Evolutionary conservation across 53 echinoderm and acorn worm genomes (phyloP), one percentile per base, ranked within the genome.

Genomic region (Hippasteria phrygiana): DNA sequence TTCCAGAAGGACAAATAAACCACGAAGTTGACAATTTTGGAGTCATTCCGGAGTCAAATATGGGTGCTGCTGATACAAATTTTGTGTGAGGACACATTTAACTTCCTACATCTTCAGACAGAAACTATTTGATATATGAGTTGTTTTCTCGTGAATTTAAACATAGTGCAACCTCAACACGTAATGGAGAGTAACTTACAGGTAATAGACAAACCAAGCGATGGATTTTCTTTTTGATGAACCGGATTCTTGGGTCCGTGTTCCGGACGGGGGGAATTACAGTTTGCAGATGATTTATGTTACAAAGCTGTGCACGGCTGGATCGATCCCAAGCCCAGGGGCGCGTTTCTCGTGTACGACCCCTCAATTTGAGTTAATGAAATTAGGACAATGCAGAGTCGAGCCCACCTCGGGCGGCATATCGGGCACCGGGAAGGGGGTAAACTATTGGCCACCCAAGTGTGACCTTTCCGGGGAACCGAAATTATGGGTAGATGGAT

Each of bases 291-390:
- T 79, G 56, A 62, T 28, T 79, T 79, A 10, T 34, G 22, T 79
- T 79, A 62, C 14, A 13, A 10, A 73, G 20, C 18, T 27, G 42
- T 43, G 43, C 66, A 34, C 29, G 46, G 20, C 27, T 20, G 47
- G 64, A 65, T 82, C 66, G 65, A 82, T 82, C 16, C 17, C 17
- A 8, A 64, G 46, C 82, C 82, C 43, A 12, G 66, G 47, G 75
- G 64, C 43, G 33, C 34, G 82, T 82, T 82, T 82, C 65, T 42
- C 34, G 41, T 64, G 82, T 66, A 66, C 82, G 82, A 82, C 66
- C 82, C 35, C 34, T 82, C n/a, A 64, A 82, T 82, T 77, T 20
- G 41, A 66, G 82, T 26, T 65, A 82, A 82, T 82, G 43, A 64
- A 82, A 82, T 82, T 43, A 82, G 65, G 64, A 65, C 82, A 64